These are phyloP conservation scores for Cheilosia vernalis DNA, from an alignment of 2,888 invertebrate genomes.

Conservation along the genomic window DNA sequence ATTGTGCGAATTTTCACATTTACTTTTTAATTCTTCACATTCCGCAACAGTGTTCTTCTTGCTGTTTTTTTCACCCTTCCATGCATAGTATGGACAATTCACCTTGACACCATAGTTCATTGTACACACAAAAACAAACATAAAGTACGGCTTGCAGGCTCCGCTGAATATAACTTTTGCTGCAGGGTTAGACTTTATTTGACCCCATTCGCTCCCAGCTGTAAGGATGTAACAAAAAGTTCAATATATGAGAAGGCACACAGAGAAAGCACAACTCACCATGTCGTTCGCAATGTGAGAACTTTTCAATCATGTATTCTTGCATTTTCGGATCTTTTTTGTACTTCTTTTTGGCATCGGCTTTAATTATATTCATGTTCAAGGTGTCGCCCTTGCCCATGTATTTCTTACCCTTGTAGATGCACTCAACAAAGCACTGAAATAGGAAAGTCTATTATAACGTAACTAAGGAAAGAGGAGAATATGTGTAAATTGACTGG, in stretches of 20 bases:
- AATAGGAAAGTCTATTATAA: neutral
- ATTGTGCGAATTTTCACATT: neutral
- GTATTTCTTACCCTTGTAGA: constrained; percentile 78
- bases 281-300: constrained; percentile 76
- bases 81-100: constrained; percentile 1
- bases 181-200: constrained; percentile 75
- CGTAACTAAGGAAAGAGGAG: too few relatives aligned
- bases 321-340: constrained; percentile 76
- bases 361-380: constrained; percentile 79
- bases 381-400: constrained; percentile 77
- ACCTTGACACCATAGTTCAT: constrained; percentile 43
- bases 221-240: neutral
- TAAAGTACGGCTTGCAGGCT: constrained; percentile 77
- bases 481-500: too few relatives aligned
- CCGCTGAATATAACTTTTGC: constrained; percentile 68
- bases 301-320: constrained; percentile 76
- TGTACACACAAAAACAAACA: constrained; percentile 77
- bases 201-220: constrained; percentile 63
- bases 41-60: neutral
- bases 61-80: neutral
- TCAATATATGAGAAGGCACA: neutral
- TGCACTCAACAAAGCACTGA: constrained; percentile 78
- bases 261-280: constrained; percentile 55
- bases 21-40: neutral
- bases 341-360: constrained; percentile 76